Evolutionary conservation across 2,113 vertebrate species (phyloP).

Genomic region (Artemisiospiza belli): DNA sequence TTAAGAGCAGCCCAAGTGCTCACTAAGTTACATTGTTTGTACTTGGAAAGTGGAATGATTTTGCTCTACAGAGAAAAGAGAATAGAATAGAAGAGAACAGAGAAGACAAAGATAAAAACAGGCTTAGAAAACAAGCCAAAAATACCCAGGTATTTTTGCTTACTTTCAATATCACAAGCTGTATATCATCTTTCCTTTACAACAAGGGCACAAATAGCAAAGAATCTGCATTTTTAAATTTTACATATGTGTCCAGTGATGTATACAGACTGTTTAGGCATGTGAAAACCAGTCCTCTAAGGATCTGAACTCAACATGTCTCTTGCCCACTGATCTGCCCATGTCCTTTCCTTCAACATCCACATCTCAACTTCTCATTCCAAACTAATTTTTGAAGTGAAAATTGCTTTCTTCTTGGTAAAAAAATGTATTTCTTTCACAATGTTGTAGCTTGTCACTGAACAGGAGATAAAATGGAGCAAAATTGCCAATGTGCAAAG

Average conservation of each 20-base stretch:
- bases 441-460: not conserved
- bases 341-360: not conserved
- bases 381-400: not conserved
- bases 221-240: not conserved
- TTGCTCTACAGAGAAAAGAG: not conserved
- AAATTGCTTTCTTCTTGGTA: not conserved
- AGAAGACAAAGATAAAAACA: not conserved
- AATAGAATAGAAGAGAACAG: not conserved
- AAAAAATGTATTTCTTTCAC: not conserved
- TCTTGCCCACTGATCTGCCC: not conserved
- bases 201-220: not conserved
- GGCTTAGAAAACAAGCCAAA: not conserved
- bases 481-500: not conserved
- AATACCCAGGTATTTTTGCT: not conserved
- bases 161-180: not conserved
- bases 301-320: not conserved
- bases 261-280: not conserved
- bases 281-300: not conserved
- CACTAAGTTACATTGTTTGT: not conserved
- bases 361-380: not conserved
- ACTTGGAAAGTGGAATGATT: not conserved
- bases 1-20: not conserved
- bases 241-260: not conserved
- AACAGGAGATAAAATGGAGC: not conserved
- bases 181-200: not conserved